Evolutionary conservation across 2,888 invertebrate species (phyloP).

Genomic region (Chloroclysta siterata): DNA sequence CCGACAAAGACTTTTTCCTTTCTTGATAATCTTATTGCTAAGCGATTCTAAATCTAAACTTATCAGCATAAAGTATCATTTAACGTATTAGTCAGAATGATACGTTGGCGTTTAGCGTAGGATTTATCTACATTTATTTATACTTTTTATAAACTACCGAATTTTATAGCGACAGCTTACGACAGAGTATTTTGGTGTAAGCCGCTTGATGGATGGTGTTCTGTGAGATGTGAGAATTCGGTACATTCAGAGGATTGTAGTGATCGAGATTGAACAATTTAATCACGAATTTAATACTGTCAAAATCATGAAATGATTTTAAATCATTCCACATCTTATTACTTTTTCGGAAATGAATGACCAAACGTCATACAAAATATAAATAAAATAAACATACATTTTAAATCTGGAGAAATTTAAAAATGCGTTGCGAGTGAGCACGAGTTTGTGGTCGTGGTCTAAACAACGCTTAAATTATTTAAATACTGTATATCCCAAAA

Average conservation of each 20-base stretch:
- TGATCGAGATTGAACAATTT: slow-evolving; percentile 4
- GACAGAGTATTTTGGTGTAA: slow-evolving; percentile 20
- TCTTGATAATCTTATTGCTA: too few species aligned
- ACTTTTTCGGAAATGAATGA: too few species aligned
- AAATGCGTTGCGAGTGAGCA: too few species aligned
- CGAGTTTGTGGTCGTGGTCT: too few species aligned
- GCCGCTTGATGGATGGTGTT: slow-evolving; percentile 26
- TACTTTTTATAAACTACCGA: slow-evolving; percentile 36
- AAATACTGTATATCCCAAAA: background rate
- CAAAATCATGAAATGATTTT: too few species aligned
- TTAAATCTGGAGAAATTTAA: too few species aligned
- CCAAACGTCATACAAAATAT: too few species aligned
- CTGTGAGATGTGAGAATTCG: slow-evolving; percentile 6
- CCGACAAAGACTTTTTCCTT: too few species aligned
- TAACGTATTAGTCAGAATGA: slow-evolving; percentile 10
- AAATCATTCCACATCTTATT: too few species aligned
- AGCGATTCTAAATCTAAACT: background rate
- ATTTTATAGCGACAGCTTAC: slow-evolving; percentile 33
- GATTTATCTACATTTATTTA: too few species aligned
- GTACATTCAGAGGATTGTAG: slow-evolving; percentile 1
- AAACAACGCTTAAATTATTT: too few species aligned
- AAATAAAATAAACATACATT: too few species aligned
- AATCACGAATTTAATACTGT: background rate
- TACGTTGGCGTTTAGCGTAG: slow-evolving; percentile 35
- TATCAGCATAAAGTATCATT: background rate